Evolutionary conservation across 2,113 vertebrate genomes (phyloP), one percentile per base, ranked within the genome.

Genomic region (Melanerpes aurifrons): DNA sequence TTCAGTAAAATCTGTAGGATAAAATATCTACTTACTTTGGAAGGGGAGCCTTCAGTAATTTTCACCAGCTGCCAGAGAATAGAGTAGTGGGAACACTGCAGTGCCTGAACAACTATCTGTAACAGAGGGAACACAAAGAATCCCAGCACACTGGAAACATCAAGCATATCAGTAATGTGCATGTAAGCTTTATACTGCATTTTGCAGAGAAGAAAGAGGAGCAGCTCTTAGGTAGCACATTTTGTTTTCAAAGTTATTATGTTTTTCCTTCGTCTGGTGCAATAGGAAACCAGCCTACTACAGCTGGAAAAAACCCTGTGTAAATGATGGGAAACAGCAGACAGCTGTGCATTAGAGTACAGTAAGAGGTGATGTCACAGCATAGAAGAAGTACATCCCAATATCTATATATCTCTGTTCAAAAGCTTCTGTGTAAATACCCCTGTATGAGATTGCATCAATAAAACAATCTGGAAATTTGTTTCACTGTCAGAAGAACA

Each of bases 41-140:
- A 98, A 94, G 99, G 99, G 82, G 98, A 98, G 69, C 99, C 99
- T 93, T 99, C 99, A 45, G 99, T 99, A 97, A 99, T 98, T 96
- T 99, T 99, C 96, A 99, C 99, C 97, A 99, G 98, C 97, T 99
- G 99, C 99, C 99, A 99, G 53, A 99, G 98, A 97, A 99, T 98
- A 70, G 99, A 99, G 97, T 99, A 99, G 97, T 99, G 99, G 84
- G 99, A 99, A 97, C 99, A 99, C 96, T 99, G 99, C 93, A 99
- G 98, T 43, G 99, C 99, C 98, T 99, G 99, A 82, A 99, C 99
- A 56, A 99, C 99, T 43, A 99, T 99, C 99, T 99, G 97, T 68
- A 98, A 97, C 70, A 97, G 95, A 95, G 76, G 58, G 64, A 88
- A 86, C 43, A 95, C 61, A 87, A 74, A 95, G 86, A 79, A 85